Percentiles rank a stretch among this genome's conserved stretches.
phyloP scores from a whole-genome alignment of 2,888 invertebrate species.

The Cenopis cana region DNA sequence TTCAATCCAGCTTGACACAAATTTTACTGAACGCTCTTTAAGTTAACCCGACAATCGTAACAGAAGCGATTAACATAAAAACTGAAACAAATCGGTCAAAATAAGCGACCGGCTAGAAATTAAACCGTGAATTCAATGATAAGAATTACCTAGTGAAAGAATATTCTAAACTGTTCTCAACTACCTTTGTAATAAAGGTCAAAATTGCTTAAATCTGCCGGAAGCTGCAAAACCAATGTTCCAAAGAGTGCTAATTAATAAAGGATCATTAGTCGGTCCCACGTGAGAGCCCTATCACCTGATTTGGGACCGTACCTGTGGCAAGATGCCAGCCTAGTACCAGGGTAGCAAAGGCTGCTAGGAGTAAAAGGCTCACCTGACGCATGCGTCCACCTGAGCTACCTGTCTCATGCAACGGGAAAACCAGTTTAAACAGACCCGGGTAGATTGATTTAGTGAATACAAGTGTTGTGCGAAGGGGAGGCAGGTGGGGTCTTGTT shows the following conservation, averaged over 20 bases:
- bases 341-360: slow-evolving; percentile 65
- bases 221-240: background rate
- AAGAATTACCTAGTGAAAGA: background rate
- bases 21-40: slow-evolving; percentile 6
- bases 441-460: slow-evolving; percentile 48
- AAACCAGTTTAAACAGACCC: slow-evolving; percentile 60
- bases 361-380: slow-evolving; percentile 69
- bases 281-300: slow-evolving; percentile 69
- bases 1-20: slow-evolving; percentile 18
- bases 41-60: slow-evolving; percentile 25
- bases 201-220: background rate
- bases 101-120: slow-evolving; percentile 5
- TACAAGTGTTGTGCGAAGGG: slow-evolving; percentile 47
- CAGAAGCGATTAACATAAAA: slow-evolving; percentile 28
- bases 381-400: slow-evolving; percentile 81
- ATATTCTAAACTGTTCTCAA: background rate
- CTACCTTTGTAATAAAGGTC: background rate
- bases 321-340: slow-evolving; percentile 84
- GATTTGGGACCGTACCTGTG: slow-evolving; percentile 83
- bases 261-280: slow-evolving; percentile 66
- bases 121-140: slow-evolving; percentile 22
- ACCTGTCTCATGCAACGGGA: slow-evolving; percentile 61
- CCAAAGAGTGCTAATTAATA: slow-evolving; percentile 36
- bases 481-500: slow-evolving; percentile 41
- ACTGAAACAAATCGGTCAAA: slow-evolving; percentile 41